Conservation (phyloP, 2,113 vertebrate species). For the Serilophus lunatus region DNA sequence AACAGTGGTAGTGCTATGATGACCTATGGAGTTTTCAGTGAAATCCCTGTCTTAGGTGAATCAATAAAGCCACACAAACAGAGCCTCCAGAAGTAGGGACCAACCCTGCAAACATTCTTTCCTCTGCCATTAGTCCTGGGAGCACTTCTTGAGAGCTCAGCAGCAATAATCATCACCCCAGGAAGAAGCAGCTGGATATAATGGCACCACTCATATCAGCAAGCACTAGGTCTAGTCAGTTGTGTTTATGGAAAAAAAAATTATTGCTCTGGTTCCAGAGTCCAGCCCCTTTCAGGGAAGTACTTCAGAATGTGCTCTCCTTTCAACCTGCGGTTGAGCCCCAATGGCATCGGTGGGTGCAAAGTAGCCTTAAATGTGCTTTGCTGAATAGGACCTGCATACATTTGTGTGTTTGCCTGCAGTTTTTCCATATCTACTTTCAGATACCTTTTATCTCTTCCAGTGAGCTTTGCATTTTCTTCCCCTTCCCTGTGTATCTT, state of each 20-base stretch:
- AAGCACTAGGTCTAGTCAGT: background rate
- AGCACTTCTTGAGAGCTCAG: background rate
- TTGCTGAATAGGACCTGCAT: background rate
- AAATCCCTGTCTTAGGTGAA: background rate
- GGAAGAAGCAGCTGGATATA: background rate
- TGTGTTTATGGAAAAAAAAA: background rate
- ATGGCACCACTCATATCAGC: background rate
- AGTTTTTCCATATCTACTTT: background rate
- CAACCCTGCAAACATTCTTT: background rate
- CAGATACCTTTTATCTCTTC: background rate
- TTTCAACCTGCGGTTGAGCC: background rate
- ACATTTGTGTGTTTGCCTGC: background rate
- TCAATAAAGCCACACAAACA: background rate
- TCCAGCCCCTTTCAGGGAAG: background rate
- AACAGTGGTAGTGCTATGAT: background rate
- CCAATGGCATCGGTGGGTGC: background rate
- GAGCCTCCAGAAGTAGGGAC: background rate
- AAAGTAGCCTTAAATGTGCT: background rate
- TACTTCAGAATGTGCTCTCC: background rate
- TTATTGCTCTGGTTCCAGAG: background rate
- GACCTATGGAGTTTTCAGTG: constrained; percentile 9
- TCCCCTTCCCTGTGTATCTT: background rate
- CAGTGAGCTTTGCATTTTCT: background rate
- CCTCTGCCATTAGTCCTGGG: background rate
- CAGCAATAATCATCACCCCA: background rate